Conservation (phyloP, 2,113 vertebrate genomes). For the Atractosteus spatula region DNA sequence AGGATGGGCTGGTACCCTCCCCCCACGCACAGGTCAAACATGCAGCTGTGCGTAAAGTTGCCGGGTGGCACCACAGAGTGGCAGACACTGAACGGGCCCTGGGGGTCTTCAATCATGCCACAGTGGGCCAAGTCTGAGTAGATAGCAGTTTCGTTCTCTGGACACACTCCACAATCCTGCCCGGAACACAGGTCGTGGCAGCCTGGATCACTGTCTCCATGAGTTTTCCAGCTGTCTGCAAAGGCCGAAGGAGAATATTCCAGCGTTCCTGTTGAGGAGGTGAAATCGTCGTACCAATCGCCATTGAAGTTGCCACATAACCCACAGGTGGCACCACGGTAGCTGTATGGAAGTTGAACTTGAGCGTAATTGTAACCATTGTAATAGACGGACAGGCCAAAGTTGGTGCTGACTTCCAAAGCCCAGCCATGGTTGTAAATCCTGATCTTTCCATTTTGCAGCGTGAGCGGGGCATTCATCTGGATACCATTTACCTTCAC, state of each 20-base stretch:
- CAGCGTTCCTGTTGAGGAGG: constrained; percentile 30
- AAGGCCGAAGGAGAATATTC: constrained; percentile 48
- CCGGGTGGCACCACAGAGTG: constrained; percentile 27
- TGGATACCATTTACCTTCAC: constrained; percentile 49
- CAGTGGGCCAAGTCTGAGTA: constrained; percentile 37
- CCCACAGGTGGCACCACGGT: constrained; percentile 46
- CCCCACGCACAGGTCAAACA: constrained; percentile 49
- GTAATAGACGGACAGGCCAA: constrained; percentile 53
- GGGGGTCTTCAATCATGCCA: constrained; percentile 36
- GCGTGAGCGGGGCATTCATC: constrained; percentile 35
- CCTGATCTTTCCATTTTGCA: constrained; percentile 34
- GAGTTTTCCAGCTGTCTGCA: constrained; percentile 46
- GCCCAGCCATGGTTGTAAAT: constrained; percentile 48
- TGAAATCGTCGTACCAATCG: constrained; percentile 38
- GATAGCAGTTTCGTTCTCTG: constrained; percentile 3
- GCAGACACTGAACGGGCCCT: constrained; percentile 51
- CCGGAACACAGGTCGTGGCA: constrained; percentile 37
- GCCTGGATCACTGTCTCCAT: constrained; percentile 19
- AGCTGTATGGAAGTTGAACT: constrained; percentile 40
- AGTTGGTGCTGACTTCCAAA: constrained; percentile 39
- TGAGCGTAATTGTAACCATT: constrained; percentile 35
- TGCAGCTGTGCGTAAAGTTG: constrained; percentile 41
- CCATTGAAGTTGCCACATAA: constrained; percentile 55
- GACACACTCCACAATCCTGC: constrained; percentile 36
- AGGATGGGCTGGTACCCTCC: constrained; percentile 31